Evolutionary conservation across 2,888 invertebrate species (phyloP).

Genomic region (Drosophila meridiana): DNA sequence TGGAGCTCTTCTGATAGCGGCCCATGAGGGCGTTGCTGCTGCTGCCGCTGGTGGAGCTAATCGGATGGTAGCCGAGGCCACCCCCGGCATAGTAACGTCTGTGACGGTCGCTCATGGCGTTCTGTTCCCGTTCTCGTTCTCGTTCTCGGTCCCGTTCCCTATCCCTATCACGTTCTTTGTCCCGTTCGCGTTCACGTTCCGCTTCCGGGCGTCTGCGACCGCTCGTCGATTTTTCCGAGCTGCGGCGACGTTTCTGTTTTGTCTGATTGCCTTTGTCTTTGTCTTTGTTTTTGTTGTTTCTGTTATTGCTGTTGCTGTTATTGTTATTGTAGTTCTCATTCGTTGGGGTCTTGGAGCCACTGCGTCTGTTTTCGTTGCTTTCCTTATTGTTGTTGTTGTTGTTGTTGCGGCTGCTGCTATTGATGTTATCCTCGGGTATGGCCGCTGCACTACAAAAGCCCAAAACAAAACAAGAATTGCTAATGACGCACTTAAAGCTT

Average conservation of each 20-base stretch:
- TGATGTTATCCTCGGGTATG: conserved; percentile 62
- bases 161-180: conserved; percentile 45
- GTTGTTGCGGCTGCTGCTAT: conserved; percentile 14
- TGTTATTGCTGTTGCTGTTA: conserved; percentile 49
- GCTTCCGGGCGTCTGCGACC: conserved; percentile 60
- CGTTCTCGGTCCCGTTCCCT: conserved; percentile 43
- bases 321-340: conserved; percentile 50
- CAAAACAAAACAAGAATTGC: conserved; percentile 69
- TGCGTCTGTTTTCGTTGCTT: conserved; percentile 58
- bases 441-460: conserved; percentile 66
- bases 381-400: conserved; percentile 29
- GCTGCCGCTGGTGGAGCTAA: conserved; percentile 36
- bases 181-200: conserved; percentile 45
- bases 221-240: conserved; percentile 67
- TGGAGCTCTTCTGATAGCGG: conserved; percentile 82
- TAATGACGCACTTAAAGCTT: conserved; percentile 43
- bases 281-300: conserved; percentile 46
- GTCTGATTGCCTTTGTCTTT: conserved; percentile 43
- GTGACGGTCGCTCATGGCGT: conserved; percentile 83
- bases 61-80: conserved; percentile 72
- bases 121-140: conserved; percentile 47
- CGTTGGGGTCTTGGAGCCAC: conserved; percentile 74
- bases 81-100: conserved; percentile 83
- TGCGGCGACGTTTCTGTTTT: conserved; percentile 67
- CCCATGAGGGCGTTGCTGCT: conserved; percentile 61